Conservation (phyloP, 2,113 vertebrate genomes). For the Cyphomyrus plagiostoma region DNA sequence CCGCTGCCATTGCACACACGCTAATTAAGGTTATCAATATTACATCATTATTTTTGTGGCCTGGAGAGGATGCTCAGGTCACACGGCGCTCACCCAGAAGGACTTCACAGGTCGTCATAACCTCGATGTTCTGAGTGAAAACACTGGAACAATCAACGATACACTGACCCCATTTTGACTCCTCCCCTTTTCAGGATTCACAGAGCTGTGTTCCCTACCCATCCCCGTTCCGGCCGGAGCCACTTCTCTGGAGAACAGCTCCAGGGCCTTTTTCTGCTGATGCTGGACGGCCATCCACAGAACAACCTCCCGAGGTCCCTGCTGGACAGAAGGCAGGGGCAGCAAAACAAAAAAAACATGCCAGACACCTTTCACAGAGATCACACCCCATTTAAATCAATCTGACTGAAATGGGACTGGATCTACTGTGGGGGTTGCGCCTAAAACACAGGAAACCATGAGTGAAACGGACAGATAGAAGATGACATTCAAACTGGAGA, state of each 20-base stretch:
- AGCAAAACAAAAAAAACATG: not conserved
- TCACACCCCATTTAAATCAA: not conserved
- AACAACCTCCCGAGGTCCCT: constrained; percentile 69
- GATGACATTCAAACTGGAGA: not conserved
- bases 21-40: not conserved
- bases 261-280: constrained; percentile 70
- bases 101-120: not conserved
- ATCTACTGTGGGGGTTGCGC: not conserved
- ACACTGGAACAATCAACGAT: not conserved
- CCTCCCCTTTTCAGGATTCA: not conserved
- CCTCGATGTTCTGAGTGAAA: not conserved
- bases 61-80: not conserved
- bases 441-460: not conserved
- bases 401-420: not conserved
- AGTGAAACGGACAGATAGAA: not conserved
- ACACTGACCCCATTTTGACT: not conserved
- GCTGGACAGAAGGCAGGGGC: constrained; percentile 15
- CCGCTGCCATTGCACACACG: not conserved
- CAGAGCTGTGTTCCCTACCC: constrained; percentile 50
- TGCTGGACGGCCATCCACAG: constrained; percentile 76
- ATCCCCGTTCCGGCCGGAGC: constrained; percentile 76
- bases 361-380: not conserved
- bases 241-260: constrained; percentile 75
- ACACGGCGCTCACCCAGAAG: not conserved
- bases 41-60: not conserved